Base-by-base conservation (phyloP, 2,888 invertebrate species). In the Trachelus stipa region DNA sequence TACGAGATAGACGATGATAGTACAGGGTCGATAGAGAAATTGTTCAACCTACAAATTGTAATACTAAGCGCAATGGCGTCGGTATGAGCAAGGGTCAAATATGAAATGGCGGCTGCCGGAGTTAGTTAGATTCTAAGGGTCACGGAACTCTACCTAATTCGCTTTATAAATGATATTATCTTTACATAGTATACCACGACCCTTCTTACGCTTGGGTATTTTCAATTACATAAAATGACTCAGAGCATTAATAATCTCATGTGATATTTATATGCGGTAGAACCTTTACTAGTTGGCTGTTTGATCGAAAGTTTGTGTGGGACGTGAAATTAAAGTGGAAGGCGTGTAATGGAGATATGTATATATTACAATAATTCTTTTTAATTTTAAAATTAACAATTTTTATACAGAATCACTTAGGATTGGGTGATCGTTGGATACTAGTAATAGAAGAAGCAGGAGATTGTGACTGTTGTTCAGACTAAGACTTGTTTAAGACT, bases 181-280 rank as follows among this genome's bases (percentile, higher is more conserved):
- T 56, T 56, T 56, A 56, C 23, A 56, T 2, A 56, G 40, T 56
- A 56, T 56, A 56, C 40, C 23, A 80, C 82, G 85, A 83, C 81
- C 83, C 81, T 84, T 81, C 85, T 85, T 85, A 83, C 40, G 40
- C 12, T 71, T 71, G 71, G 87, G 83, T 79, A 86, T 85, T 87
- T 87, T 86, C 87, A 87, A 87, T 87, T 87, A 87, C 84, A 85
- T 81, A 76, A 85, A 87, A 87, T 87, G 85, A 87, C 86, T 83
- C 80, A 69, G 79, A 83, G 84, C 86, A 87, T 87, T 87, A 87
- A 87, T 87, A 87, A 86, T 85, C 83, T 83, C 73, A 79, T 83
- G 79, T 84, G 84, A 87, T 86, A 87, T 87, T 86, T 86, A 86
- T 83, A 83, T 79, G 84, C 81, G 31, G 6, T 69, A 31, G 40